These are phyloP conservation scores for Ceratina japonica DNA, from an alignment of 1,140 invertebrate species.

Conservation along the genomic window DNA sequence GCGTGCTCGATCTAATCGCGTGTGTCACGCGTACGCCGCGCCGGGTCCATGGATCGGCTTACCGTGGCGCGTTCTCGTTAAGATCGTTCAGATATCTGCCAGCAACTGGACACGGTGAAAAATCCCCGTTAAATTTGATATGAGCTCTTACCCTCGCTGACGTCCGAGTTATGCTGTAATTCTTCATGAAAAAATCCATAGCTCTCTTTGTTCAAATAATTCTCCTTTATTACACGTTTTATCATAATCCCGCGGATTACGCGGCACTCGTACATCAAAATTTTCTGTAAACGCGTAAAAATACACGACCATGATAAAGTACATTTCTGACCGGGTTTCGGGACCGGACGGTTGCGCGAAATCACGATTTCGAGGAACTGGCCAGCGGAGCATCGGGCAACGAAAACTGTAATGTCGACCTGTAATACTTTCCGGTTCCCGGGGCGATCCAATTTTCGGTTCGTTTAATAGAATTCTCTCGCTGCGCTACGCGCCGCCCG, in stretches of 20 bases:
- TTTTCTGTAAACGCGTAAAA: no score
- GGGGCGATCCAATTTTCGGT: conserved; percentile 41
- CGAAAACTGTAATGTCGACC: conserved; percentile 30
- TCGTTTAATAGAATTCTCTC: conserved; percentile 46
- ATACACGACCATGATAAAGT: no score
- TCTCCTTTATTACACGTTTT: no score
- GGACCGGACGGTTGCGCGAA: no score
- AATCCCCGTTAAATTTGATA: conserved; percentile 50
- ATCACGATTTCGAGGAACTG: no score
- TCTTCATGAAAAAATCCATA: no score
- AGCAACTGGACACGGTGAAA: conserved; percentile 17
- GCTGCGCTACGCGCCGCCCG: not conserved
- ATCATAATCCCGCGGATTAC: no score
- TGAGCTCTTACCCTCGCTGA: not conserved
- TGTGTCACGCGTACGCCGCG: conserved; percentile 49
- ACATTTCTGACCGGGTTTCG: no score
- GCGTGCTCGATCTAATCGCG: conserved; percentile 52
- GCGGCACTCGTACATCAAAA: no score
- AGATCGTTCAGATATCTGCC: conserved; percentile 30
- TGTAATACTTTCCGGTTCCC: conserved; percentile 42
- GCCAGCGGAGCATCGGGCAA: not conserved
- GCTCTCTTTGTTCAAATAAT: no score
- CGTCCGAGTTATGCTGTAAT: no score
- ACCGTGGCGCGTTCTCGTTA: conserved; percentile 30
- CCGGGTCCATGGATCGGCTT: conserved; percentile 14